phyloP scores from a whole-genome alignment of 2,888 invertebrate species.

The Augochlorella aurata region DNA sequence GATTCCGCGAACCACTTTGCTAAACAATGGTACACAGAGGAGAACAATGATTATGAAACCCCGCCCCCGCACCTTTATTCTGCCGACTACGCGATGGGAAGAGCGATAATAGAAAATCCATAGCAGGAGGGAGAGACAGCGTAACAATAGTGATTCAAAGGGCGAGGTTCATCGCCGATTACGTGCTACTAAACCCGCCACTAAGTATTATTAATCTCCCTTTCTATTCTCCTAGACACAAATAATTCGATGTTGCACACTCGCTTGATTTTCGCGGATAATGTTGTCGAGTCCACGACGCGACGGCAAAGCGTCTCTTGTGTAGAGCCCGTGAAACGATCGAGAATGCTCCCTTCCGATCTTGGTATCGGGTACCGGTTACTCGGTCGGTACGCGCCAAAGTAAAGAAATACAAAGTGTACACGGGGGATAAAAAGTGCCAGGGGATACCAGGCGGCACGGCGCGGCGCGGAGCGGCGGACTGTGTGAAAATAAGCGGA shows the following conservation, averaged over 20 bases:
- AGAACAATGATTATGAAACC: neutral
- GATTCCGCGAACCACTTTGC: neutral
- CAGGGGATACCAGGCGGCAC: neutral
- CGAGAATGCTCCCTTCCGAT: conserved; percentile 14
- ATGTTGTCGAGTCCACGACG: neutral
- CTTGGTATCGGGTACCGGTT: conserved; percentile 4
- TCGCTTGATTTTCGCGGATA: neutral
- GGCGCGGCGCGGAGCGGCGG: neutral
- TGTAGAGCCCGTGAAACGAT: neutral
- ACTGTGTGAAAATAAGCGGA: conserved; percentile 44
- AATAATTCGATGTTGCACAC: conserved; percentile 3
- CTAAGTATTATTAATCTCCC: conserved; percentile 3
- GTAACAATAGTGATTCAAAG: neutral
- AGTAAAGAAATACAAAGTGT: conserved; percentile 21
- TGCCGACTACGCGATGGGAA: neutral
- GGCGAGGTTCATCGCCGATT: neutral
- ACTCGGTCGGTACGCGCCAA: conserved; percentile 2
- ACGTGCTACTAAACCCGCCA: conserved; percentile 3
- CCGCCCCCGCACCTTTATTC: conserved; percentile 1
- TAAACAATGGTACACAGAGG: neutral
- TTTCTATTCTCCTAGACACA: neutral
- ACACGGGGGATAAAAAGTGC: neutral
- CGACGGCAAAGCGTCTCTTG: neutral
- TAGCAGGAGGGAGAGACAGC: neutral
- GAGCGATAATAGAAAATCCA: conserved; percentile 8